Conservation (phyloP, 53 echinoderm and acorn worm species). For the Hippasteria phrygiana region DNA sequence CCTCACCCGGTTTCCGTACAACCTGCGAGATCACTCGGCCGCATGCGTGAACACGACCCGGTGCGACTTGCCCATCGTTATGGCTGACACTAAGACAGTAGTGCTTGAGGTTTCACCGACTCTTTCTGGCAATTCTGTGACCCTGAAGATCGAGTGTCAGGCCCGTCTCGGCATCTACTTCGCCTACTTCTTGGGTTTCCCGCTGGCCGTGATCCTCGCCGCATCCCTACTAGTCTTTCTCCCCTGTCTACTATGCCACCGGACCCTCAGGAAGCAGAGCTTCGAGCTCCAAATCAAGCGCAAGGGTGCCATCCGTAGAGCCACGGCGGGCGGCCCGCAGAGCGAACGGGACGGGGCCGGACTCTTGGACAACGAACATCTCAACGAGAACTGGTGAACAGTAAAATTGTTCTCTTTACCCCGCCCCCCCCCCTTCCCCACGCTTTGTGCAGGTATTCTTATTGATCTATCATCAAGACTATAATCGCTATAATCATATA, state of each 20-base stretch:
- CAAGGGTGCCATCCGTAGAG: background rate
- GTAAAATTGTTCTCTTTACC: too few relatives aligned
- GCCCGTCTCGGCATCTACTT: slow-evolving; percentile 71
- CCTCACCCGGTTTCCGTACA: slow-evolving; percentile 37
- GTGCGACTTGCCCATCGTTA: slow-evolving; percentile 58
- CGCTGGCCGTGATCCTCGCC: slow-evolving; percentile 30
- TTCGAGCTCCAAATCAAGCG: slow-evolving; percentile 33
- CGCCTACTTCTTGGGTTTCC: slow-evolving; percentile 71
- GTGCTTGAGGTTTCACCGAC: slow-evolving; percentile 48
- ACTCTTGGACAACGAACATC: slow-evolving; percentile 44
- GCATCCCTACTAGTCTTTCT: slow-evolving; percentile 55
- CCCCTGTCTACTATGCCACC: slow-evolving; percentile 55
- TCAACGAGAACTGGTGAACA: slow-evolving; percentile 2
- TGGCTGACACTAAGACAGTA: slow-evolving; percentile 47
- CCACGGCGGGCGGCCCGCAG: background rate
- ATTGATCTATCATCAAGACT: background rate
- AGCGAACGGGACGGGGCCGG: slow-evolving; percentile 20
- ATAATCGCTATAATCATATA: too few relatives aligned
- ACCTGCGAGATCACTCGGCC: slow-evolving; percentile 14
- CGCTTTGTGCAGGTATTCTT: background rate
- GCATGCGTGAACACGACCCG: slow-evolving; percentile 33
- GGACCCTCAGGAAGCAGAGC: slow-evolving; percentile 13
- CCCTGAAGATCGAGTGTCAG: slow-evolving; percentile 58
- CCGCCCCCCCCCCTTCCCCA: background rate
- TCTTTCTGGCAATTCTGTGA: slow-evolving; percentile 43